Percentiles rank a stretch among this genome's conserved stretches.
phyloP scores from a whole-genome alignment of 2,797 vertebrate species.

The Muscicapa striata region DNA sequence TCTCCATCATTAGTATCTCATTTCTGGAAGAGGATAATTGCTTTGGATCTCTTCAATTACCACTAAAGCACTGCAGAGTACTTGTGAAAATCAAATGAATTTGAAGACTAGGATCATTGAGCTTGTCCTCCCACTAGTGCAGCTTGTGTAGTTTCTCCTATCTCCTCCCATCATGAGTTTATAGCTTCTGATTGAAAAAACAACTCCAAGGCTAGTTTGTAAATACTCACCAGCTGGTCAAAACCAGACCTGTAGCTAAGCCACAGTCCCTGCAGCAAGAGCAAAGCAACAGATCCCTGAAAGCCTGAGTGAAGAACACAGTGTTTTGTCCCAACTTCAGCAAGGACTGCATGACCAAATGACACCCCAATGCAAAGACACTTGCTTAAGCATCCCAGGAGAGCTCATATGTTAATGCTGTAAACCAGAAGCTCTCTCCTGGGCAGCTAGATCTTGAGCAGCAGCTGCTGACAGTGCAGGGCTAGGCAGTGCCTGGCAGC shows the following conservation, averaged over 20 bases:
- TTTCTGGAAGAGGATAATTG: constrained; percentile 45
- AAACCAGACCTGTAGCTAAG: not conserved
- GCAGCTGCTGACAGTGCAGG: not conserved
- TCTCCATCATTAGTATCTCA: constrained; percentile 18
- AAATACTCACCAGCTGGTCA: not conserved
- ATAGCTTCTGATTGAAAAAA: not conserved
- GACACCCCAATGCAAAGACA: not conserved
- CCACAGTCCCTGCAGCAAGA: not conserved
- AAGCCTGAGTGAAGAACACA: not conserved
- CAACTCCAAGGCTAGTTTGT: not conserved
- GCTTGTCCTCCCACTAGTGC: not conserved
- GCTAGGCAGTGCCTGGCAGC: not conserved
- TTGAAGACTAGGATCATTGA: constrained; percentile 9
- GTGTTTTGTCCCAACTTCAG: not conserved
- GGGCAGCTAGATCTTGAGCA: not conserved
- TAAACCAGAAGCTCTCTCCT: not conserved
- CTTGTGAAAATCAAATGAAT: constrained; percentile 16
- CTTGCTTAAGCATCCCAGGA: not conserved
- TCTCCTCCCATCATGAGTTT: not conserved
- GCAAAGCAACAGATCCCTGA: not conserved
- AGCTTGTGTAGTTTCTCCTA: not conserved
- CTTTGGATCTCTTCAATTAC: constrained; percentile 41
- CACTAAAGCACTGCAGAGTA: not conserved
- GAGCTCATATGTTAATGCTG: not conserved
- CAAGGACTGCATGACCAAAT: not conserved